Base-by-base conservation (phyloP, 1,140 invertebrate genomes). In the Caligus rogercresseyi region DNA sequence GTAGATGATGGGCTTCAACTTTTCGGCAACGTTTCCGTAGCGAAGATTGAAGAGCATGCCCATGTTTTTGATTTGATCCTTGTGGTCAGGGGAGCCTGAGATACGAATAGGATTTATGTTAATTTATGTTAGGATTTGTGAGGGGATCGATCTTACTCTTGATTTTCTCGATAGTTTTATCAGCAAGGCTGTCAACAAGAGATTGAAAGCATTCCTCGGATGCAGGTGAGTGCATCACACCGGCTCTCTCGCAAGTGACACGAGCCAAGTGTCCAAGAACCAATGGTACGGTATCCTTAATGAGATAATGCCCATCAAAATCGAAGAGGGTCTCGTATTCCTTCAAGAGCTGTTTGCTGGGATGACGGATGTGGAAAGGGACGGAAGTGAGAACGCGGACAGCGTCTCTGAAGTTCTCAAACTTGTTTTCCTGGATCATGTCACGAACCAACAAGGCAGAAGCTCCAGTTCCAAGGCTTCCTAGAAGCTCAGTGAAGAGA, bases 221-320 rank as follows among this genome's bases (percentile, higher is more conserved):
- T 16, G 21, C 61, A n/a, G 15, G 61, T 16, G 13, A 14, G 14
- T 15, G 21, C 4, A 54, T 16, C n/a, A 13, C 3, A 3, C 51
- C 61, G 21, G 61, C 61, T 14, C 24, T 14, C 18, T 59, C 51
- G 51, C 61, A 62, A n/a, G 61, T 62, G 1, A 16, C 31, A 14
- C 43, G 16, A 14, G 25, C 61, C 18, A 62, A 23, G 19, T 62
- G 61, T 21, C 24, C 61, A 61, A 62, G 16, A 43, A 52, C 51
- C 51, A 62, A 56, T 18, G 61, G 61, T 15, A 54, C 16, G 7
- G 61, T 20, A 43, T 56, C 55, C 21, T 61, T 51, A 31, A 61
- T 15, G 61, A 43, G 25, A 16, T 24, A 18, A 13, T 51, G 20
- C n/a, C n/a, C n/a, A 20, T 57, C 51, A 15, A 61, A 20, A n/a